Percentiles rank a stretch among this genome's conserved stretches.
Conservation (phyloP, 2,113 vertebrate genomes). For the Amphiprion percula region DNA sequence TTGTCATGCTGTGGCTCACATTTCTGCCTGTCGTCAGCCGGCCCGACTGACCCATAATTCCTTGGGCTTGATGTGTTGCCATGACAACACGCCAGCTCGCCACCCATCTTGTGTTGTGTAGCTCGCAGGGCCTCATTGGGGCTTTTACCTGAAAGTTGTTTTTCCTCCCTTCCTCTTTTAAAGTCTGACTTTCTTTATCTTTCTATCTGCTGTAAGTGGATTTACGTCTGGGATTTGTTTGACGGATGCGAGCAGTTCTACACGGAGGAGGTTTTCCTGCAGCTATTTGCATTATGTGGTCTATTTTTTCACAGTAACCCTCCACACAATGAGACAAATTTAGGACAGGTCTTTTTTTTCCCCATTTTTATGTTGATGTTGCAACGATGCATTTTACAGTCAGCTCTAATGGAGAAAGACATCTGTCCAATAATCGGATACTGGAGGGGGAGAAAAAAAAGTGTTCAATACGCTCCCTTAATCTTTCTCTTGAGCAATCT, state of each 20-base stretch:
- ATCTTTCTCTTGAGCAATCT: slow-evolving; percentile 18
- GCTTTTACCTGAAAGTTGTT: slow-evolving; percentile 60
- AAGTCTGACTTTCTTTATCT: slow-evolving; percentile 41
- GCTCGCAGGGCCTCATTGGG: slow-evolving; percentile 12
- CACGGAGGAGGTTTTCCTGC: slow-evolving; percentile 38
- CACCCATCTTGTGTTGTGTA: slow-evolving; percentile 42
- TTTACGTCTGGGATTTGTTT: slow-evolving; percentile 51
- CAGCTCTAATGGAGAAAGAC: not conserved
- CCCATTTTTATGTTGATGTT: slow-evolving; percentile 2
- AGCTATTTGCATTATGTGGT: slow-evolving; percentile 16
- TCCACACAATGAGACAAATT: slow-evolving; percentile 7
- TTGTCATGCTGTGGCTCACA: not conserved
- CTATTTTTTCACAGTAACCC: slow-evolving; percentile 10
- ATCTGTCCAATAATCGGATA: slow-evolving; percentile 4
- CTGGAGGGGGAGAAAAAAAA: not conserved
- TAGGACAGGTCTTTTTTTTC: slow-evolving; percentile 8
- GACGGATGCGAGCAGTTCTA: slow-evolving; percentile 30
- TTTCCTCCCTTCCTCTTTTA: slow-evolving; percentile 42
- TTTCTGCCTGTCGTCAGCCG: slow-evolving; percentile 9
- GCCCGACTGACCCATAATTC: slow-evolving; percentile 28
- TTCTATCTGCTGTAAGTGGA: slow-evolving; percentile 53
- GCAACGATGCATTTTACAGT: not conserved
- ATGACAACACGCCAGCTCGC: slow-evolving; percentile 39
- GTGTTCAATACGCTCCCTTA: not conserved
- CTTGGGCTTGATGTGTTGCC: slow-evolving; percentile 59